phyloP scores from a whole-genome alignment of 1,140 invertebrate genomes.

The Copidosoma floridanum region DNA sequence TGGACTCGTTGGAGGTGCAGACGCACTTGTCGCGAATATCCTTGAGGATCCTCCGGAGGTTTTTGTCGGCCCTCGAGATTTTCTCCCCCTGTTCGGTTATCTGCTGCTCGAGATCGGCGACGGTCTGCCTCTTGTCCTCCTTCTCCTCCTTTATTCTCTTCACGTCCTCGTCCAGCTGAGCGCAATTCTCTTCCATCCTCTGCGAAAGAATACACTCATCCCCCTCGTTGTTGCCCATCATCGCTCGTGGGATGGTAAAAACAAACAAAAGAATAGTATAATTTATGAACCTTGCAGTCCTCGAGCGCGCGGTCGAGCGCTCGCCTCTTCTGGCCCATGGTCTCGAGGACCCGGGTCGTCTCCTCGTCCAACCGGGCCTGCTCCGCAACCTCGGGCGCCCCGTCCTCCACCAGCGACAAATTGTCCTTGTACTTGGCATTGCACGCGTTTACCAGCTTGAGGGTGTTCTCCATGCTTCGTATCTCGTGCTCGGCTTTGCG shows the following conservation, averaged over 20 bases:
- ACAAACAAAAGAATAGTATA: too few relatives aligned
- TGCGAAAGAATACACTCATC: conserved; percentile 16
- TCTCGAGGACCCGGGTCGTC: conserved; percentile 45
- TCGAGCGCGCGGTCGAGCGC: background rate
- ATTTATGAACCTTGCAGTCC: conserved; percentile 37
- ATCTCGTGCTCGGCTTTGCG: conserved; percentile 69
- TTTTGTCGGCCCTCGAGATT: conserved; percentile 44
- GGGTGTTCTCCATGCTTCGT: conserved; percentile 71
- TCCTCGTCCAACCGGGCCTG: conserved; percentile 58
- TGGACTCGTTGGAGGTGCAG: conserved; percentile 33
- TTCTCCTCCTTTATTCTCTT: conserved; percentile 40
- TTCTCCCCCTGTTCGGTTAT: conserved; percentile 45
- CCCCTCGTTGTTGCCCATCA: too few relatives aligned
- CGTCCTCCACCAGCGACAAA: conserved; percentile 55
- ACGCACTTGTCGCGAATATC: conserved; percentile 41
- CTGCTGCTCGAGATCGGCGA: conserved; percentile 41
- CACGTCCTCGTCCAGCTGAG: conserved; percentile 33
- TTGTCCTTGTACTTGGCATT: conserved; percentile 64
- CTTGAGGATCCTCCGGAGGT: conserved; percentile 40
- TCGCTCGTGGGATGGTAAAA: too few relatives aligned
- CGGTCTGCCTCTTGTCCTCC: conserved; percentile 35
- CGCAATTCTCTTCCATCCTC: conserved; percentile 37
- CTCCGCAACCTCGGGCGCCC: conserved; percentile 54
- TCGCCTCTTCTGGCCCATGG: conserved; percentile 28
- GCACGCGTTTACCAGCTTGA: conserved; percentile 66